These are phyloP conservation scores for Nibea coibor DNA, from an alignment of 2,113 vertebrate genomes.

Conservation along the genomic window DNA sequence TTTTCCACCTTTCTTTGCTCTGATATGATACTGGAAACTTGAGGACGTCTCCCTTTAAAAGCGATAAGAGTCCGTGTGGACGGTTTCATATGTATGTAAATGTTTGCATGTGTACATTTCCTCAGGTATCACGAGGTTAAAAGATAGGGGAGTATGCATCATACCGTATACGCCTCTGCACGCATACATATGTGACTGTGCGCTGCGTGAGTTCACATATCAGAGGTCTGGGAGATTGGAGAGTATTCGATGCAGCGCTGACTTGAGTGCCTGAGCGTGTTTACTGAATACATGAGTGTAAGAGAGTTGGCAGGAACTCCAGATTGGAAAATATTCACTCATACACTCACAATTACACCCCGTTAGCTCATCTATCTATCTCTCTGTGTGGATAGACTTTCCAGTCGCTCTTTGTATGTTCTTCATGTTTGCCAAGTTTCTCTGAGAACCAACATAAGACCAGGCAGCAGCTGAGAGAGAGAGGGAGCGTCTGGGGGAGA, in stretches of 20 bases:
- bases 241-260: conserved; percentile 15
- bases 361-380: conserved; percentile 17
- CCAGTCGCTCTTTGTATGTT: conserved; percentile 40
- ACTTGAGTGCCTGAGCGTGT: conserved; percentile 50
- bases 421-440: conserved; percentile 49
- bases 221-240: conserved; percentile 52
- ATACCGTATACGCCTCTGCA: conserved; percentile 39
- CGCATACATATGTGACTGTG: conserved; percentile 45
- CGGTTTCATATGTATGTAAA: conserved; percentile 68
- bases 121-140: conserved; percentile 57
- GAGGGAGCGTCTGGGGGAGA: conserved; percentile 16
- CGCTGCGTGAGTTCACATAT: conserved; percentile 44
- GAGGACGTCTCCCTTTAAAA: conserved; percentile 64
- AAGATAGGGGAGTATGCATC: conserved; percentile 54
- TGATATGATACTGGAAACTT: conserved; percentile 35
- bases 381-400: conserved; percentile 22
- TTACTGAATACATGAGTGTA: conserved; percentile 35
- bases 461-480: conserved; percentile 18
- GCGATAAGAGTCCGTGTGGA: conserved; percentile 64
- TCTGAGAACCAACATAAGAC: conserved; percentile 42
- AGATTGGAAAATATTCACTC: conserved; percentile 44
- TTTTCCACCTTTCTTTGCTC: conserved; percentile 56
- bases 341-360: conserved; percentile 30
- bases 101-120: conserved; percentile 64
- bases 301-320: conserved; percentile 40